phyloP scores from a whole-genome alignment of 1,140 invertebrate species.

The Drosophila pachea region DNA sequence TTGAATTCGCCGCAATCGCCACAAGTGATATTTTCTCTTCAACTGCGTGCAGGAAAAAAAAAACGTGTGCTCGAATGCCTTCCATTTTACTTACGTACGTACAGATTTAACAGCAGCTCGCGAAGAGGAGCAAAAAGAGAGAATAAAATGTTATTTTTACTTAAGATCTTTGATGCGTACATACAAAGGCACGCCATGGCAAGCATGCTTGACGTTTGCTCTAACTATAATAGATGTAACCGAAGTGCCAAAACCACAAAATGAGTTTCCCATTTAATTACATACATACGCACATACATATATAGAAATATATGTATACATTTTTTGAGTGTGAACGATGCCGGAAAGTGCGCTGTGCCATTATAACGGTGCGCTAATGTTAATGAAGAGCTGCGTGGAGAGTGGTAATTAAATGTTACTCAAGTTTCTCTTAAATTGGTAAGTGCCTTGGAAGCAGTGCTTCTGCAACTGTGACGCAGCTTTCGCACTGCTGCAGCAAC shows the following conservation, averaged over 20 bases:
- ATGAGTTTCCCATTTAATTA: constrained; percentile 13
- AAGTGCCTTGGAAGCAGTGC: not conserved
- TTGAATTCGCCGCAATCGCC: too few relatives aligned
- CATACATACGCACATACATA: not conserved
- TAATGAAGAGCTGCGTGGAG: constrained; percentile 1
- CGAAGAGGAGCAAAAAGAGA: too few relatives aligned
- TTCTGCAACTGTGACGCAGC: not conserved
- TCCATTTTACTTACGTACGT: too few relatives aligned
- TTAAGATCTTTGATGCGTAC: not conserved
- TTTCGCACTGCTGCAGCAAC: not conserved
- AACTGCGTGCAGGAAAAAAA: too few relatives aligned
- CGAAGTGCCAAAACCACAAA: constrained; percentile 11
- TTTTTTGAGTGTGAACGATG: too few relatives aligned
- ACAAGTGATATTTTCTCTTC: too few relatives aligned
- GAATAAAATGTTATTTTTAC: too few relatives aligned
- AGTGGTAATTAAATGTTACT: not conserved
- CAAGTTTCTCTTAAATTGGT: not conserved
- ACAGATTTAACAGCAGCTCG: too few relatives aligned
- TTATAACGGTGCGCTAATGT: not conserved
- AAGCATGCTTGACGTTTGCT: not conserved
- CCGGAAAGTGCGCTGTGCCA: not conserved
- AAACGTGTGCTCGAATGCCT: too few relatives aligned
- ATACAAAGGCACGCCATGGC: not conserved
- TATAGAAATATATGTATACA: not conserved
- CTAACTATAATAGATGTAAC: not conserved